Conservation (phyloP, 2,113 vertebrate genomes). For the Nothocercus julius region DNA sequence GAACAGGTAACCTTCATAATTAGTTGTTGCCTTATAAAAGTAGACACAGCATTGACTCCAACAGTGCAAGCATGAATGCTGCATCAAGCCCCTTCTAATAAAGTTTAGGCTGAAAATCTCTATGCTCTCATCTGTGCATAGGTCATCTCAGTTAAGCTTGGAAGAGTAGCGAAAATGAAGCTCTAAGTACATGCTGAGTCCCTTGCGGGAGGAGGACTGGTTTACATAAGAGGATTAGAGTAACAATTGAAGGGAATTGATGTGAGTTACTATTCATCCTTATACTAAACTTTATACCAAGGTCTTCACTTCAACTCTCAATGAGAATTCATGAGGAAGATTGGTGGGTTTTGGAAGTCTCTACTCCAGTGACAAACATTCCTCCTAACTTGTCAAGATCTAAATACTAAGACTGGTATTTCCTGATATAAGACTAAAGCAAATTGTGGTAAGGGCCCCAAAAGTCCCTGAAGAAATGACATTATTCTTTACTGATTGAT, state of each 20-base stretch:
- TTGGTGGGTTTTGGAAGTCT: background rate
- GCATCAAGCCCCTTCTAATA: background rate
- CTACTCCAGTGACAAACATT: background rate
- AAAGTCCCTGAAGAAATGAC: background rate
- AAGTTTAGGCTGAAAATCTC: background rate
- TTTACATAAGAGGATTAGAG: slow-evolving; percentile 30
- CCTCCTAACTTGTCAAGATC: background rate
- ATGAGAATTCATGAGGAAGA: background rate
- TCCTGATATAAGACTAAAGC: background rate
- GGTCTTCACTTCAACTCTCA: background rate
- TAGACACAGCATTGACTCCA: background rate
- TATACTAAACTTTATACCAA: slow-evolving; percentile 14
- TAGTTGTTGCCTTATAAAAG: background rate
- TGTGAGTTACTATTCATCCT: background rate
- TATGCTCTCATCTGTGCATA: background rate
- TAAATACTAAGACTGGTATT: background rate
- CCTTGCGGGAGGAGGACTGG: background rate
- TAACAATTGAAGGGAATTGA: background rate
- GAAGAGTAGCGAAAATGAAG: slow-evolving; percentile 22
- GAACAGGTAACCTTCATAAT: background rate
- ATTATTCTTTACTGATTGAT: background rate
- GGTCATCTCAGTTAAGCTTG: background rate
- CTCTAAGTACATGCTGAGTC: background rate
- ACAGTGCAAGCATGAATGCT: fast-evolving
- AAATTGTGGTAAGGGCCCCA: background rate